phyloP scores from a whole-genome alignment of 1,140 invertebrate genomes.

The Sitophilus oryzae region DNA sequence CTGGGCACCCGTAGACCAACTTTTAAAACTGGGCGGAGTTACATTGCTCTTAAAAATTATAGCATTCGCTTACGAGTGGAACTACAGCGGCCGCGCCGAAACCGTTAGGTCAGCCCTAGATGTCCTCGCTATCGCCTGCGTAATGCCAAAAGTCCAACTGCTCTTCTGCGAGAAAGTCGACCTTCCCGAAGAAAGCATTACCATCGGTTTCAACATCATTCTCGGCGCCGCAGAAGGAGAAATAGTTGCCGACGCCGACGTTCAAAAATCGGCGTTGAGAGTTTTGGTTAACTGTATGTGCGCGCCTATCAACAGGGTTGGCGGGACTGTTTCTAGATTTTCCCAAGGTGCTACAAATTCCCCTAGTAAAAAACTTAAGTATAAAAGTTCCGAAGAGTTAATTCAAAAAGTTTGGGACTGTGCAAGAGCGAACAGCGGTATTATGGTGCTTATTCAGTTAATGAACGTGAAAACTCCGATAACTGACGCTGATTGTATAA shows the following conservation, averaged over 20 bases:
- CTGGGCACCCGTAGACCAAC: conserved; percentile 83
- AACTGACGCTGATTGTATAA: conserved; percentile 91
- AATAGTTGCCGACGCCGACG: conserved; percentile 81
- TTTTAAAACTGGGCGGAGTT: conserved; percentile 79
- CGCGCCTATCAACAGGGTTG: conserved; percentile 73
- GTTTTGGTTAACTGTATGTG: conserved; percentile 91
- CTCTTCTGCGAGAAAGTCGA: conserved; percentile 73
- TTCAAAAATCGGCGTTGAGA: conserved; percentile 82
- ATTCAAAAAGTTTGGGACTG: conserved; percentile 90
- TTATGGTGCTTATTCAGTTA: conserved; percentile 80
- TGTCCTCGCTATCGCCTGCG: conserved; percentile 81
- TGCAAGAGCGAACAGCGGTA: conserved; percentile 89
- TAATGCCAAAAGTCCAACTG: conserved; percentile 82
- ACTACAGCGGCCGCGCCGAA: conserved; percentile 80
- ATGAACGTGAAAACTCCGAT: conserved; percentile 91
- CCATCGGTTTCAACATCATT: conserved; percentile 68
- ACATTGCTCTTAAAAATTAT: conserved; percentile 79
- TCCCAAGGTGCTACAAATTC: conserved; percentile 51
- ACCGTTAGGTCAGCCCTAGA: conserved; percentile 86
- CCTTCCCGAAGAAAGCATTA: conserved; percentile 66
- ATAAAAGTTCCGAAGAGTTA: conserved; percentile 75
- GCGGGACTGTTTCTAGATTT: conserved; percentile 59
- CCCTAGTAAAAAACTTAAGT: conserved; percentile 65
- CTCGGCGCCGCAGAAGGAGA: conserved; percentile 85
- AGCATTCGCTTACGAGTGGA: conserved; percentile 86